phyloP scores from a whole-genome alignment of 2,113 vertebrate genomes.

The Osmerus eperlanus region DNA sequence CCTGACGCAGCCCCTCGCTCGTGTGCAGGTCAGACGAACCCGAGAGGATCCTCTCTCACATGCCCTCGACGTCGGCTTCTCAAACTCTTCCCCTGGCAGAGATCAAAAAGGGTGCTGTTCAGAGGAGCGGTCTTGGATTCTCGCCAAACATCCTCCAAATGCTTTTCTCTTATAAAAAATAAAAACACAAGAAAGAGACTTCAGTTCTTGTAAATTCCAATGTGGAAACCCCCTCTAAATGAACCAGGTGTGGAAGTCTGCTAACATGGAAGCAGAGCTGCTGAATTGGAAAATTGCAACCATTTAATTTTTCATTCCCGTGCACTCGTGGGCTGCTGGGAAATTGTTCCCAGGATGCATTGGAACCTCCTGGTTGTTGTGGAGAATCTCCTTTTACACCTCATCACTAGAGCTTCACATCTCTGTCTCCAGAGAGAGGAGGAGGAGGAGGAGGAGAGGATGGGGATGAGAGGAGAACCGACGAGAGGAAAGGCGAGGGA shows the following conservation, averaged over 20 bases:
- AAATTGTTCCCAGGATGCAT: slow-evolving; percentile 32
- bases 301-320: neutral
- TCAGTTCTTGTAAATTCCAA: slow-evolving; percentile 28
- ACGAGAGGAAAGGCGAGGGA: slow-evolving; percentile 13
- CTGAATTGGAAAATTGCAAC: neutral
- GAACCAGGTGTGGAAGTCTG: slow-evolving; percentile 47
- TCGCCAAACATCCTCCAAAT: neutral
- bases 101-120: no score
- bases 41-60: no score
- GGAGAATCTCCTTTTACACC: slow-evolving; percentile 43
- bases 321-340: slow-evolving; percentile 13
- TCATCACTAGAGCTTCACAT: slow-evolving; percentile 52
- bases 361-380: slow-evolving; percentile 41
- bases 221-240: slow-evolving; percentile 12
- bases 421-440: slow-evolving; percentile 38
- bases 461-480: no score
- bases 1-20: no score
- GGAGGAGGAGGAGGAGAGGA: slow-evolving; percentile 44
- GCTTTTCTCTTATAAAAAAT: neutral
- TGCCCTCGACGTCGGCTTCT: no score
- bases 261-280: neutral
- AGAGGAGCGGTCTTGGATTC: no score
- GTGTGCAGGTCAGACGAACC: no score
- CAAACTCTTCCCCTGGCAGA: no score
- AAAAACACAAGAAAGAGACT: neutral